Percentiles rank a stretch among this genome's conserved stretches.
Conservation (phyloP, 2,797 vertebrate species). For the Hoplostethus mediterraneus region DNA sequence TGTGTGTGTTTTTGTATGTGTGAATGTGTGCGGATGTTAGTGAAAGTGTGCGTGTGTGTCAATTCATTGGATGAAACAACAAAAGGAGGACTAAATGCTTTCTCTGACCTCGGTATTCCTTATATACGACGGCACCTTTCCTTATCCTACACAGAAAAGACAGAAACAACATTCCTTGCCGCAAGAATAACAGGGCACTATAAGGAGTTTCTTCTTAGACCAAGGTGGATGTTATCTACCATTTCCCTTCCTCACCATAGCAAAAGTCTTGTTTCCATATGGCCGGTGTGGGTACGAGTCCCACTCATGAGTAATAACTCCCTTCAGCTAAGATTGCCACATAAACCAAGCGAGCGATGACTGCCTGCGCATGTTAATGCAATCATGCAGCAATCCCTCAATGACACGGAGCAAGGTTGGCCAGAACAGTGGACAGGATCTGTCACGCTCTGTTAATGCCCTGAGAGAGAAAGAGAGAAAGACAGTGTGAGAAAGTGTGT, state of each 20-base stretch:
- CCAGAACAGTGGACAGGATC: background rate
- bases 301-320: conserved; percentile 40
- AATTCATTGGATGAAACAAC: conserved; percentile 76
- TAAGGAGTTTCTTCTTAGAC: conserved; percentile 3
- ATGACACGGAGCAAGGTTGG: conserved; percentile 5
- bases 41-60: conserved; percentile 39
- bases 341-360: conserved; percentile 32
- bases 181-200: conserved; percentile 19
- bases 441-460: conserved; percentile 11
- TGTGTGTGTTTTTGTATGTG: conserved; percentile 27
- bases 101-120: conserved; percentile 64
- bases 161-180: conserved; percentile 40
- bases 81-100: conserved; percentile 72
- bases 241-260: conserved; percentile 31
- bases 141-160: background rate
- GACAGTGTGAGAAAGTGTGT: background rate
- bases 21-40: background rate
- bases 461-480: background rate
- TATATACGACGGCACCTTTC: conserved; percentile 43
- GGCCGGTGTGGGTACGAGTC: conserved; percentile 12
- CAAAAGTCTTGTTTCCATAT: conserved; percentile 33
- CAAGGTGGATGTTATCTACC: conserved; percentile 12
- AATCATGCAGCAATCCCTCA: conserved; percentile 33
- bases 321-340: conserved; percentile 13
- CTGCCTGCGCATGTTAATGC: conserved; percentile 51